Percentiles rank a stretch among this genome's conserved stretches.
Evolutionary conservation across 1,140 invertebrate genomes (phyloP).

Genomic region (Cyphomyrmex costatus): DNA sequence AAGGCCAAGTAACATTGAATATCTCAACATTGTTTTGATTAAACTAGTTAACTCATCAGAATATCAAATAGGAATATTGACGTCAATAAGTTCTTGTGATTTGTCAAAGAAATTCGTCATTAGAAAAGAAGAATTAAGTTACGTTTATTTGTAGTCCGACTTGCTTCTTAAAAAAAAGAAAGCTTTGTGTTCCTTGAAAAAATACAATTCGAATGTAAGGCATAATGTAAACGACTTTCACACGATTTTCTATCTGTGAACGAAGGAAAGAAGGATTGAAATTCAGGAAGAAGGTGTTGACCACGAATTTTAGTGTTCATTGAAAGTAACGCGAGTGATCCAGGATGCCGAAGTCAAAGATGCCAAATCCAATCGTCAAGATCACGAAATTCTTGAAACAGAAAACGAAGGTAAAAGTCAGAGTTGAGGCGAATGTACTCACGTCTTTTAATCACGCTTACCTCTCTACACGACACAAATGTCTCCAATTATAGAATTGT

Average conservation of each 20-base stretch:
- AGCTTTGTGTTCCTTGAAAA: background rate
- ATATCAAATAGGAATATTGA: background rate
- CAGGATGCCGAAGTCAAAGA: conserved; percentile 86
- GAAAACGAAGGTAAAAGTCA: conserved; percentile 85
- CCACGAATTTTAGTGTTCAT: conserved; percentile 29
- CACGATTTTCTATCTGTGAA: conserved; percentile 8
- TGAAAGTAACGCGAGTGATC: background rate
- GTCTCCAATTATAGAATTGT: conserved; percentile 4
- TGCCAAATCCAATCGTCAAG: conserved; percentile 83
- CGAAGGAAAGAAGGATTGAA: background rate
- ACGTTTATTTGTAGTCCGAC: no score
- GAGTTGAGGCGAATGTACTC: background rate
- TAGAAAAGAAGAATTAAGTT: background rate
- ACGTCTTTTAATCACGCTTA: background rate
- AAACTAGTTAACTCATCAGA: background rate
- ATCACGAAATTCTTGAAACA: conserved; percentile 86
- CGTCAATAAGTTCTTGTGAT: background rate
- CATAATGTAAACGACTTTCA: conserved; percentile 61
- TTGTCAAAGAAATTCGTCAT: conserved; percentile 21
- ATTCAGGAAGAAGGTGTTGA: background rate
- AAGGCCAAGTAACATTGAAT: background rate
- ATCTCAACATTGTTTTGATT: background rate
- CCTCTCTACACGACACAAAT: background rate
- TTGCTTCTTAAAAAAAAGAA: no score
- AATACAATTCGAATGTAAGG: background rate